Evolutionary conservation across 2,113 vertebrate species (phyloP).

Genomic region (Madoqua kirkii): DNA sequence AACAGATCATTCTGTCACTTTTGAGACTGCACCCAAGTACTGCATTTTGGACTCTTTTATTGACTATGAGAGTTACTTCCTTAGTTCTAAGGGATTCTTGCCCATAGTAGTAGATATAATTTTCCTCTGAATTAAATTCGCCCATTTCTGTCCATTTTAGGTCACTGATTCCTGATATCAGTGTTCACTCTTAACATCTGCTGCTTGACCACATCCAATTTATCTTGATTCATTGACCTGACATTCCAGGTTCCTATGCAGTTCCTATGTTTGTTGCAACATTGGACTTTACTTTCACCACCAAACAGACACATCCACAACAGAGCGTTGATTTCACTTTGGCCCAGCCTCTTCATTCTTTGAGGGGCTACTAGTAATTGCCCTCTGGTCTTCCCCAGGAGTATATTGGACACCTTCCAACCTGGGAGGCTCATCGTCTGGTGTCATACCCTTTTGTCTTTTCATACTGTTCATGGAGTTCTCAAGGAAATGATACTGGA

Average conservation of each 20-base stretch:
- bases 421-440: not conserved
- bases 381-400: not conserved
- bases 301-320: not conserved
- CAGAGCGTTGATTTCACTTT: not conserved
- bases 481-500: not conserved
- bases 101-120: not conserved
- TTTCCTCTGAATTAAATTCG: not conserved
- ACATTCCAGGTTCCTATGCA: not conserved
- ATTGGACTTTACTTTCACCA: not conserved
- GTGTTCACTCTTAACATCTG: not conserved
- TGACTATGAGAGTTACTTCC: not conserved
- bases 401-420: not conserved
- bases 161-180: not conserved
- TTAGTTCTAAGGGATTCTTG: not conserved
- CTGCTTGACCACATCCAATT: not conserved
- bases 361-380: not conserved
- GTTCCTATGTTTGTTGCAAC: not conserved
- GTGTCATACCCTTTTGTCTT: not conserved
- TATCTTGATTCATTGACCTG: not conserved
- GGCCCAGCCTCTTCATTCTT: accelerated
- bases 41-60: not conserved
- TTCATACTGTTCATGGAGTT: not conserved
- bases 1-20: not conserved
- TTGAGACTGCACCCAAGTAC: not conserved
- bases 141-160: not conserved